Conservation (phyloP, 2,797 vertebrate genomes). For the Phalanger gymnotis region DNA sequence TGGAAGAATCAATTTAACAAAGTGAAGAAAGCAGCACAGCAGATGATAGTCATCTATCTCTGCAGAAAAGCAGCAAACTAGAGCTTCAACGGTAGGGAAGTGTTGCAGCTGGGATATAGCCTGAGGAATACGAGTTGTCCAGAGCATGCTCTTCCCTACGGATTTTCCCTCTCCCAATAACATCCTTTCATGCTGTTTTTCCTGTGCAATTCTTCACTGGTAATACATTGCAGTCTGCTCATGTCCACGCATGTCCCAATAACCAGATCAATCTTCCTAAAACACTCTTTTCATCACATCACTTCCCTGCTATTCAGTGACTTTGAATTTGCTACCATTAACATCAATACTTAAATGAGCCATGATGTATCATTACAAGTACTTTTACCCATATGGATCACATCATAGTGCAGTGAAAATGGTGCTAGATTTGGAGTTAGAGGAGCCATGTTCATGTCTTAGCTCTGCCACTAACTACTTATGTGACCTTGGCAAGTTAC, state of each 20-base stretch:
- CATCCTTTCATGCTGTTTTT: not conserved
- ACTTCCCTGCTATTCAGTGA: not conserved
- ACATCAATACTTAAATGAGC: not conserved
- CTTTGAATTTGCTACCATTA: not conserved
- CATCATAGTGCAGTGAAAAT: not conserved
- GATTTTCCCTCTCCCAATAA: not conserved
- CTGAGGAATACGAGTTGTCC: not conserved
- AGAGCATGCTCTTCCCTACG: not conserved
- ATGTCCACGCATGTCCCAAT: not conserved
- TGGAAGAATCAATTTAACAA: not conserved
- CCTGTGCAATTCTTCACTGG: not conserved
- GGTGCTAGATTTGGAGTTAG: not conserved
- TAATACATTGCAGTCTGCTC: not conserved
- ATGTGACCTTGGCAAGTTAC: not conserved
- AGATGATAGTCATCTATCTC: not conserved
- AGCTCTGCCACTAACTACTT: not conserved
- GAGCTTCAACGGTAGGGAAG: not conserved
- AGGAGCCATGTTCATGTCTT: not conserved
- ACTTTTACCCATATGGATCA: not conserved
- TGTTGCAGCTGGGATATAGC: not conserved
- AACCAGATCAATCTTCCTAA: not conserved
- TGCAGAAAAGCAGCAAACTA: not conserved
- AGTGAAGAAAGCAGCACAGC: not conserved
- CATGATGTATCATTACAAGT: not conserved
- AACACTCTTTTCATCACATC: not conserved